These are phyloP conservation scores for Harlomillsia oculata DNA, from an alignment of 1,140 invertebrate species.

Conservation along the genomic window DNA sequence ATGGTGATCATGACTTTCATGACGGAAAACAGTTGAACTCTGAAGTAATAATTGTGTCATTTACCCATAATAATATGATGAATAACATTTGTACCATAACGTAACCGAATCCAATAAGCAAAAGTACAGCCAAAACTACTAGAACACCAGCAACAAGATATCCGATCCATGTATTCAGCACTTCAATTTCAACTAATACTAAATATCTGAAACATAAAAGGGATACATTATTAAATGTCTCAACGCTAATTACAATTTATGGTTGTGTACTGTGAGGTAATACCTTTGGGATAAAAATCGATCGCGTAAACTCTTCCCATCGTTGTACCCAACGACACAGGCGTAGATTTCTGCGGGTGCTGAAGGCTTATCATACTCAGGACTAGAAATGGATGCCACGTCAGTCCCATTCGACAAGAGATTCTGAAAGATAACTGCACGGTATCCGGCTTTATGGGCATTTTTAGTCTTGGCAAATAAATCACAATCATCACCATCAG, in stretches of 20 bases:
- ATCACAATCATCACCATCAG: constrained; percentile 49
- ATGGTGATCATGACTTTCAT: constrained; percentile 78
- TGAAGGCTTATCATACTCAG: constrained; percentile 41
- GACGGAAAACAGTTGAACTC: constrained; percentile 76
- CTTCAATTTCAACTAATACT: constrained; percentile 36
- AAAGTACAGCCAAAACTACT: constrained; percentile 5
- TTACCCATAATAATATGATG: constrained; percentile 54
- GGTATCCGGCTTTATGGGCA: constrained; percentile 62
- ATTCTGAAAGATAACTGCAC: constrained; percentile 77
- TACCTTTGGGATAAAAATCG: constrained; percentile 44
- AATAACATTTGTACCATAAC: constrained; percentile 5
- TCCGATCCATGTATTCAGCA: neutral
- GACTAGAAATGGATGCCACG: constrained; percentile 57
- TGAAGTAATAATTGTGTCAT: constrained; percentile 70
- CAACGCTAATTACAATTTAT: too few relatives aligned
- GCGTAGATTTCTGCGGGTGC: constrained; percentile 64
- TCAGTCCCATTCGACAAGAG: constrained; percentile 56
- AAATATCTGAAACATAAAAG: constrained; percentile 33
- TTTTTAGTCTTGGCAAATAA: constrained; percentile 74
- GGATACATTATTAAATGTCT: too few relatives aligned
- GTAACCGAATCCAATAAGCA: neutral
- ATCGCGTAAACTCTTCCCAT: constrained; percentile 52
- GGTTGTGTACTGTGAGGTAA: too few relatives aligned
- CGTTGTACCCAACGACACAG: constrained; percentile 62
- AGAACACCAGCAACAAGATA: constrained; percentile 13